Percentiles rank a stretch among this genome's conserved stretches.
These are phyloP conservation scores for Silurus aristotelis DNA, from an alignment of 2,797 vertebrate species.

Conservation along the genomic window DNA sequence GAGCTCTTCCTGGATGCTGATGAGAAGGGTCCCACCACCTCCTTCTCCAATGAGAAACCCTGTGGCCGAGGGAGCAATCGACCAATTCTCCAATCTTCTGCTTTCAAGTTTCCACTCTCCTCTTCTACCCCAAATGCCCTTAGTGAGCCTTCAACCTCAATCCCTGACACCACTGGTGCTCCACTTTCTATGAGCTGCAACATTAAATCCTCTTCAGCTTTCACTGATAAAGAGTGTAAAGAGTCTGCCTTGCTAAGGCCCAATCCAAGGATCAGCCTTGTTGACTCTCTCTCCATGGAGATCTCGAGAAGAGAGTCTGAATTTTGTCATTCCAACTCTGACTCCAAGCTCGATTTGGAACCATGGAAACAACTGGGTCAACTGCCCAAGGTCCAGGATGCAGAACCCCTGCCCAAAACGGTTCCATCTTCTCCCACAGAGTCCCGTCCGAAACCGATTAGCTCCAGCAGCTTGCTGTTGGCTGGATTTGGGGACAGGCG, in stretches of 20 bases:
- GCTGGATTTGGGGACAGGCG: slow-evolving; percentile 81
- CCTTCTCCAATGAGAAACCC: slow-evolving; percentile 64
- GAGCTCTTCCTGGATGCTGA: slow-evolving; percentile 70
- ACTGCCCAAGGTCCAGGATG: slow-evolving; percentile 60
- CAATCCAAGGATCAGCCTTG: slow-evolving; percentile 75
- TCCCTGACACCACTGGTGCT: slow-evolving; percentile 35
- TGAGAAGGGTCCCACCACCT: slow-evolving; percentile 57
- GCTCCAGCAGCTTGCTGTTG: slow-evolving; percentile 70
- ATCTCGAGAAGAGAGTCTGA: slow-evolving; percentile 76
- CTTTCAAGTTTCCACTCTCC: slow-evolving; percentile 62
- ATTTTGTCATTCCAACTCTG: slow-evolving; percentile 75
- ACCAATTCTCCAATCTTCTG: slow-evolving; percentile 46
- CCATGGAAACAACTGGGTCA: slow-evolving; percentile 75
- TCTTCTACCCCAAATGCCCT: slow-evolving; percentile 69
- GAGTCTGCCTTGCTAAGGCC: slow-evolving; percentile 62
- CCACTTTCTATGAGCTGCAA: slow-evolving; percentile 63
- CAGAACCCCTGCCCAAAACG: neutral
- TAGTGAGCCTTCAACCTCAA: slow-evolving; percentile 64
- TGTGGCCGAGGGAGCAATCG: slow-evolving; percentile 36
- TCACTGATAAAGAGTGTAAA: slow-evolving; percentile 62
- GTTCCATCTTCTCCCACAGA: slow-evolving; percentile 65
- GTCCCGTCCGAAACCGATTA: slow-evolving; percentile 56
- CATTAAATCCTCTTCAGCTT: slow-evolving; percentile 77
- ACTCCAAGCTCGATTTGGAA: slow-evolving; percentile 78
- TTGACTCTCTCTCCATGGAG: slow-evolving; percentile 80